A percentile compares a stretch with the other conserved stretches of the same genome.
These are phyloP conservation scores for Hemibagrus wyckioides DNA, from an alignment of 2,113 vertebrate species.

Conservation along the genomic window DNA sequence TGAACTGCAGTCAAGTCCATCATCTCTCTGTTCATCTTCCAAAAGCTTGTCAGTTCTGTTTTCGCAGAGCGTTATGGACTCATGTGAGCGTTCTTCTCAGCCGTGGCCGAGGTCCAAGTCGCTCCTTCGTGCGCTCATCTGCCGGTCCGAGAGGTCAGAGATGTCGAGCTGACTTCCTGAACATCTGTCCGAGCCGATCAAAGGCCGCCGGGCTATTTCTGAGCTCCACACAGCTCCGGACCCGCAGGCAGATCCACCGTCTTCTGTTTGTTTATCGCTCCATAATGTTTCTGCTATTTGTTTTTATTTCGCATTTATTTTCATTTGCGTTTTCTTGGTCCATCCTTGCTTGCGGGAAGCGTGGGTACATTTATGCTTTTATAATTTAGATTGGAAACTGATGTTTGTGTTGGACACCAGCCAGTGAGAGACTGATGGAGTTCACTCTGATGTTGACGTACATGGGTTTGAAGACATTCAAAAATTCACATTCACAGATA, in stretches of 20 bases:
- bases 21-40: slow-evolving; percentile 9
- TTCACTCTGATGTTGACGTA: background rate
- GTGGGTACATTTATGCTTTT: slow-evolving; percentile 67
- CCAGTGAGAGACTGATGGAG: slow-evolving; percentile 5
- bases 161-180: slow-evolving; percentile 66
- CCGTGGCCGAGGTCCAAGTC: slow-evolving; percentile 43
- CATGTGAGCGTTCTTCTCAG: slow-evolving; percentile 10
- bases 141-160: slow-evolving; percentile 60
- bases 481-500: background rate
- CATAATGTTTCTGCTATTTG: slow-evolving; percentile 64
- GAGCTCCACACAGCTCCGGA: slow-evolving; percentile 65
- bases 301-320: slow-evolving; percentile 58
- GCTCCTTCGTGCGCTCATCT: slow-evolving; percentile 46
- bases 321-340: slow-evolving; percentile 63
- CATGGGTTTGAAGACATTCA: background rate
- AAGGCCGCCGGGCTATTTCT: slow-evolving; percentile 65
- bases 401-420: background rate
- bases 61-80: background rate
- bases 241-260: slow-evolving; percentile 59
- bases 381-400: slow-evolving; percentile 31
- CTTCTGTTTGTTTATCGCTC: slow-evolving; percentile 69
- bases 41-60: background rate
- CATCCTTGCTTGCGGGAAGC: slow-evolving; percentile 74
- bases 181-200: slow-evolving; percentile 75
- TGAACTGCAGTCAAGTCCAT: background rate